These are phyloP conservation scores for Gopherus flavomarginatus DNA, from an alignment of 2,113 vertebrate species.

Conservation along the genomic window DNA sequence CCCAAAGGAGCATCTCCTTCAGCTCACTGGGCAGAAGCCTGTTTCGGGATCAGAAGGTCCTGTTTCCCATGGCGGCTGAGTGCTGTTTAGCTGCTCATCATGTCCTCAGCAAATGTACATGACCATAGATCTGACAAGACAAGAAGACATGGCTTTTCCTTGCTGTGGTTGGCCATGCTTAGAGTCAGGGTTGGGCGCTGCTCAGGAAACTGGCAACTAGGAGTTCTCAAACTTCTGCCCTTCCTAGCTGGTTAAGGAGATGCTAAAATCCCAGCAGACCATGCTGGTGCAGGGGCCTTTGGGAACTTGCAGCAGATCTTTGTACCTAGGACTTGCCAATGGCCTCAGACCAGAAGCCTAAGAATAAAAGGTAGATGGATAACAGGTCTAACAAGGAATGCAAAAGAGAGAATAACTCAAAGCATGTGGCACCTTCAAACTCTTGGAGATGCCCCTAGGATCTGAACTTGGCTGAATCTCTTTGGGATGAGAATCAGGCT, in stretches of 20 bases:
- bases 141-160: neutral
- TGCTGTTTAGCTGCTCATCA: neutral
- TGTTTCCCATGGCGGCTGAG: neutral
- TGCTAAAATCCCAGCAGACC: neutral
- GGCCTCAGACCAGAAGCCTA: neutral
- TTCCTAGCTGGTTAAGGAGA: neutral
- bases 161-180: neutral
- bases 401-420: no score
- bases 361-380: neutral
- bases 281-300: no score
- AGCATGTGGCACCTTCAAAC: no score
- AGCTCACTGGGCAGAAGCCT: fast-evolving
- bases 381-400: neutral
- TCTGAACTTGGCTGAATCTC: no score
- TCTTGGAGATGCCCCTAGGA: no score
- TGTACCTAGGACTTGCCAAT: neutral
- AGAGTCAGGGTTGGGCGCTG: neutral
- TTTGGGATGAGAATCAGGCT: no score
- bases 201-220: neutral
- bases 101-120: no score
- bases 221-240: neutral
- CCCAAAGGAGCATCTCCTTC: no score
- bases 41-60: neutral
- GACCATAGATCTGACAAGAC: neutral
- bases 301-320: no score